These are phyloP conservation scores for Prietella phreatophila DNA, from an alignment of 2,113 vertebrate genomes.

Conservation along the genomic window DNA sequence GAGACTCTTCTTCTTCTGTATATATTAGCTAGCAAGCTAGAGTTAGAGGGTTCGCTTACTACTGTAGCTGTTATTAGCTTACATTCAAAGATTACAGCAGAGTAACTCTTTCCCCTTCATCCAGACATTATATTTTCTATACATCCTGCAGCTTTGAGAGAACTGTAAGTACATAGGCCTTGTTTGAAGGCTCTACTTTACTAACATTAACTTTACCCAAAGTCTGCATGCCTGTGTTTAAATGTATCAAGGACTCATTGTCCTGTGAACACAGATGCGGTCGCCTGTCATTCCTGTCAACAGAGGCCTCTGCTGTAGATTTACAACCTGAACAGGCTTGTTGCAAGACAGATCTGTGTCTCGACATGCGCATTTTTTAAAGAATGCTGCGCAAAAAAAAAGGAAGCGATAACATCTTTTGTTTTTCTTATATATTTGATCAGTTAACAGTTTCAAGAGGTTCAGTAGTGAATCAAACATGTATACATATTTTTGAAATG, in stretches of 20 bases:
- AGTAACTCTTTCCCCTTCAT: background rate
- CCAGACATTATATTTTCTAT: background rate
- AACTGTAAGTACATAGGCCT: background rate
- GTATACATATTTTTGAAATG: background rate
- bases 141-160: background rate
- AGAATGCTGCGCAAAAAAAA: background rate
- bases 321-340: slow-evolving; percentile 63
- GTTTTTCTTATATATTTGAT: background rate
- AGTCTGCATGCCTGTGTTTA: background rate
- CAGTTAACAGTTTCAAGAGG: background rate
- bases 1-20: background rate
- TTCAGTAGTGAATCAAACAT: background rate
- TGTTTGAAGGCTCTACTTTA: background rate
- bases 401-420: slow-evolving; percentile 6
- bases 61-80: background rate
- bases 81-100: background rate
- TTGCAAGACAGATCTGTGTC: slow-evolving; percentile 52
- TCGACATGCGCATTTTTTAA: slow-evolving; percentile 51
- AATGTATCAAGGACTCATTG: background rate
- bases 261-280: slow-evolving; percentile 46
- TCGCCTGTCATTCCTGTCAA: slow-evolving; percentile 58
- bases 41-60: background rate
- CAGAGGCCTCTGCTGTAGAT: slow-evolving; percentile 48
- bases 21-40: background rate
- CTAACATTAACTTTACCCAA: background rate